These are phyloP conservation scores for Patella caerulea DNA, from an alignment of 2,888 invertebrate genomes.

Conservation along the genomic window DNA sequence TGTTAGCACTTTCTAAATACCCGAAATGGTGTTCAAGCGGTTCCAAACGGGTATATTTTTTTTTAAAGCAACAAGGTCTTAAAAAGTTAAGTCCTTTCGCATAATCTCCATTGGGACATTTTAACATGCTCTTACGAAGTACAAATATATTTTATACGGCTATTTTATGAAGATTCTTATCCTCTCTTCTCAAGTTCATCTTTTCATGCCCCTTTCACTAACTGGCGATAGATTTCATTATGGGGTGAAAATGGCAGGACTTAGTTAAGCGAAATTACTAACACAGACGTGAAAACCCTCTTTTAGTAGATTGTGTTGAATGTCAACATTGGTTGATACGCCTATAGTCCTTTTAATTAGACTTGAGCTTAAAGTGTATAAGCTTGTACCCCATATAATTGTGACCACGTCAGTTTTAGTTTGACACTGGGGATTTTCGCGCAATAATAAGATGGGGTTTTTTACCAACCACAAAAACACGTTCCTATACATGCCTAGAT, in stretches of 20 bases:
- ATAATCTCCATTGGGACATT: neutral
- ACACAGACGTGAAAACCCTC: neutral
- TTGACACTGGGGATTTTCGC: neutral
- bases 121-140: neutral
- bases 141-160: neutral
- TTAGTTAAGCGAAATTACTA: neutral
- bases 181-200: neutral
- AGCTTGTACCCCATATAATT: neutral
- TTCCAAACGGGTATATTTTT: no score
- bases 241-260: conserved; percentile 3
- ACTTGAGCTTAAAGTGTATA: neutral
- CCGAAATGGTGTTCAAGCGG: no score
- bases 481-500: neutral
- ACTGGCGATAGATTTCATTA: neutral
- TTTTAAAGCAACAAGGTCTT: neutral
- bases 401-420: neutral
- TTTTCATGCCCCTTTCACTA: neutral
- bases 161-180: neutral
- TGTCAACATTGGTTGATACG: neutral
- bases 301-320: conserved; percentile 4
- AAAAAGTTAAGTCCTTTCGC: neutral
- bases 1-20: no score
- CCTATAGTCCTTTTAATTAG: conserved; percentile 1
- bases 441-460: neutral
- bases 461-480: neutral